Base-by-base conservation (phyloP, 2,888 invertebrate species). In the Nephrotoma appendiculata region DNA sequence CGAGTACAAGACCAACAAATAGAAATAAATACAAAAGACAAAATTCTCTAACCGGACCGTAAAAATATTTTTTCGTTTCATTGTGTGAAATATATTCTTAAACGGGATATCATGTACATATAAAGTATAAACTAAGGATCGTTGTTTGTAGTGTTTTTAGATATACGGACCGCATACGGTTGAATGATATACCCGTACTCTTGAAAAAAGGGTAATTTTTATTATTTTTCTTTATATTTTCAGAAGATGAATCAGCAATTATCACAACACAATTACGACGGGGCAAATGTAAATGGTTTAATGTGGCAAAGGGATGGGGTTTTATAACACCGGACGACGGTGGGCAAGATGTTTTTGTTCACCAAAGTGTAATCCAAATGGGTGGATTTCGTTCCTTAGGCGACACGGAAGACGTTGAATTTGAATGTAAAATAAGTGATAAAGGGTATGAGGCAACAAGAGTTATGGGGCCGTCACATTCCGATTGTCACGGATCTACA, bases 271-370 rank as follows among this genome's bases (percentile, higher is more conserved):
- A 43, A 42, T 84, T 84, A 84, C 93, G 96, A 88, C 93, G 94
- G 90, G 97, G 97, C 87, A 94, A 95, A 91, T 98, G 97, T 93
- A 98, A 98, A 93, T 98, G 98, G 98, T 98, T 98, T 92, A 98
- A 98, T 92, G 97, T 98, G 88, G 96, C 96, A 89, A 98, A 98
- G 92, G 98, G 98, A 88, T 98, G 97, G 96, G 98, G 98, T 88
- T 98, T 98, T 92, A 95, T 98, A 90, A 97, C 97, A 88, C 97
- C 97, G 85, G 95, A 96, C 89, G 97, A 98, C 91, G 96, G 96
- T 84, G 95, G 96, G 7, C 96, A 96, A 91, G 98, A 98, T 91
- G 97, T 98, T 88, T 98, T 98, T 91, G 98, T 98, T 87, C 98
- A 98, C 92, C 98, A 98, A 95, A 97, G 97, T 89, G 97, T 96